Percentiles rank a stretch among this genome's conserved stretches.
Conservation (phyloP, 2,797 vertebrate species). For the Epinephelus awoara region DNA sequence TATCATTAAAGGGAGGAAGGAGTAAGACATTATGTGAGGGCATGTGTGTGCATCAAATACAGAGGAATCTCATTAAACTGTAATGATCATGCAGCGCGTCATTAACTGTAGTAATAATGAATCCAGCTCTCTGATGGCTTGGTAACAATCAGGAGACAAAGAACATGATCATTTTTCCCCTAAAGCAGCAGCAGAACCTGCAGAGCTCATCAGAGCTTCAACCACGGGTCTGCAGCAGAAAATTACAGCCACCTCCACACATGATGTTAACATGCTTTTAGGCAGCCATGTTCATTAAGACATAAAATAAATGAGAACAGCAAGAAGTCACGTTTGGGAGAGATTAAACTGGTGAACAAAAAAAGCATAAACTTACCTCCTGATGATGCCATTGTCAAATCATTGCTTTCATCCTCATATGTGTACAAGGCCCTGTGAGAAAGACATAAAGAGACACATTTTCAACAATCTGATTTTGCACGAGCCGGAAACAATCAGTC, state of each 20-base stretch:
- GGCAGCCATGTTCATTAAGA: constrained; percentile 14
- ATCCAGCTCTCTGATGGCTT: constrained; percentile 26
- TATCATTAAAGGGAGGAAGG: neutral
- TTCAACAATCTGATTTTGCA: neutral
- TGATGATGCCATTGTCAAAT: constrained; percentile 91
- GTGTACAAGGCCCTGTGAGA: constrained; percentile 94
- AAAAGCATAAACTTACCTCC: constrained; percentile 87
- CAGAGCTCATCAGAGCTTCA: constrained; percentile 45
- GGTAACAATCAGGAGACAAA: constrained; percentile 33
- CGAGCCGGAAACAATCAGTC: neutral
- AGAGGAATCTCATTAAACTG: constrained; percentile 30
- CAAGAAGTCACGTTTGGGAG: neutral
- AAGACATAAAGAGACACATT: constrained; percentile 1
- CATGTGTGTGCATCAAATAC: constrained; percentile 13
- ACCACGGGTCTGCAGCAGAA: neutral
- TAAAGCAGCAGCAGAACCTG: constrained; percentile 17
- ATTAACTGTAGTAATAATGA: constrained; percentile 45
- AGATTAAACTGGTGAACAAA: neutral
- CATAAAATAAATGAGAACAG: neutral
- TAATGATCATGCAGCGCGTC: constrained; percentile 31
- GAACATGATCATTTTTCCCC: neutral
- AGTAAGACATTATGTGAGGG: neutral
- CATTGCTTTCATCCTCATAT: constrained; percentile 93
- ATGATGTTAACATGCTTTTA: neutral
- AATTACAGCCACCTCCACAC: constrained; percentile 6